Evolutionary conservation across 2,797 vertebrate species (phyloP).

Genomic region (Hypotaenidia okinawae): DNA sequence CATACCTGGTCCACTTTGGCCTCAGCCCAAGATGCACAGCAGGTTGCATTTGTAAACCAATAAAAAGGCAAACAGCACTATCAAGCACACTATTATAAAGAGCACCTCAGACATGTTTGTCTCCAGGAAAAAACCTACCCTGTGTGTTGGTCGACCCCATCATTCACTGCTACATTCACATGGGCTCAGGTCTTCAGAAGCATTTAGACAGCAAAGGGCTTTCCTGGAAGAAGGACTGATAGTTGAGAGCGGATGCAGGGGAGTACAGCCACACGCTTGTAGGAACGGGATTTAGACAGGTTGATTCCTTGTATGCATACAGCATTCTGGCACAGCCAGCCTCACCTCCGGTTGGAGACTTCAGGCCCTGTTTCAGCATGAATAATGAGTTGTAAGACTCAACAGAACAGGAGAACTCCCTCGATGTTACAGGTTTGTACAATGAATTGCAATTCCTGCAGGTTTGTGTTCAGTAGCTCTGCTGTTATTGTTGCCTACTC

Average conservation of each 20-base stretch:
- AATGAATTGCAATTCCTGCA: not conserved
- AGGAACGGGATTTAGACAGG: not conserved
- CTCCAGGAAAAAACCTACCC: not conserved
- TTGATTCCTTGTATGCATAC: not conserved
- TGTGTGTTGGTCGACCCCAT: fast-evolving
- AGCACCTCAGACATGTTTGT: not conserved
- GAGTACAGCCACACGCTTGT: fast-evolving
- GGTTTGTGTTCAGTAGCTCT: not conserved
- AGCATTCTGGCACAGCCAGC: not conserved
- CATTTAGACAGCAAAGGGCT: not conserved
- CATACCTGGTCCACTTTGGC: not conserved
- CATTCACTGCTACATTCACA: not conserved
- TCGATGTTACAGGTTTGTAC: not conserved
- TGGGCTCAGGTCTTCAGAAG: not conserved
- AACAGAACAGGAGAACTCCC: not conserved
- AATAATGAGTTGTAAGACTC: not conserved
- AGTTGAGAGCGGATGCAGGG: fast-evolving
- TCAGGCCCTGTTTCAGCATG: not conserved
- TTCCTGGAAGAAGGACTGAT: not conserved
- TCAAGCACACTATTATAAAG: not conserved
- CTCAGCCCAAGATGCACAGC: not conserved
- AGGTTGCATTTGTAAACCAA: not conserved
- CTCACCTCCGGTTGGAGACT: not conserved
- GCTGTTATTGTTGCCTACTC: not conserved
- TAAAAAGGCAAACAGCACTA: not conserved